Conservation (phyloP, 2,797 vertebrate species). For the Parotocinclus haroldoi region DNA sequence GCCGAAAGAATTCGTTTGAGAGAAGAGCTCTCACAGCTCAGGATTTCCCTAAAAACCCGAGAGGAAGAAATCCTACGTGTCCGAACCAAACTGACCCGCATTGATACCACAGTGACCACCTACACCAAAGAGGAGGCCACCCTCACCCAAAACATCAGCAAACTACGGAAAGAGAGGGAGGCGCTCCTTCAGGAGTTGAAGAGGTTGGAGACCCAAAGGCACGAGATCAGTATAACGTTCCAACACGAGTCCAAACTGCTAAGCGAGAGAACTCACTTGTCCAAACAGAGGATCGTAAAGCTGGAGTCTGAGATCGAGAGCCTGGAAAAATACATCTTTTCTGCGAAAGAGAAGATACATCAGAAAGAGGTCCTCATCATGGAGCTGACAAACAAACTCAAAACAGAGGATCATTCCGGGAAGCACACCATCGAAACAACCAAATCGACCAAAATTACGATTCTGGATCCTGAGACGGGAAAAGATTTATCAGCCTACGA, state of each 20-base stretch:
- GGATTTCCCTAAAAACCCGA: slow-evolving; percentile 68
- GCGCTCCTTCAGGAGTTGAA: slow-evolving; percentile 72
- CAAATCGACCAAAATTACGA: slow-evolving; percentile 88
- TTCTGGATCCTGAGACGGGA: slow-evolving; percentile 91
- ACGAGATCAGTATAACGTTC: slow-evolving; percentile 74
- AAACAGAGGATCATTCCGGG: slow-evolving; percentile 78
- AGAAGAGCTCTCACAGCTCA: slow-evolving; percentile 77
- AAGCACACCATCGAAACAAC: slow-evolving; percentile 87
- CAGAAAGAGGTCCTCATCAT: slow-evolving; percentile 76
- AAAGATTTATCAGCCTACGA: slow-evolving; percentile 91
- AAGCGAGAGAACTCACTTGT: slow-evolving; percentile 75
- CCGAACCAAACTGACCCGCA: slow-evolving; percentile 67
- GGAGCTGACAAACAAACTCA: slow-evolving; percentile 72
- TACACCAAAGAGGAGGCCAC: slow-evolving; percentile 74
- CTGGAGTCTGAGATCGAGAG: slow-evolving; percentile 71
- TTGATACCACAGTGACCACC: slow-evolving; percentile 70
- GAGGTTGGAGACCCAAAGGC: slow-evolving; percentile 74
- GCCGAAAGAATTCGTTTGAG: slow-evolving; percentile 78
- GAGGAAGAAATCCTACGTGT: slow-evolving; percentile 75
- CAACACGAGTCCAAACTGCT: slow-evolving; percentile 80
- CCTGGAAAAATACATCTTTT: slow-evolving; percentile 82
- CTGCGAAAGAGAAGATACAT: slow-evolving; percentile 83
- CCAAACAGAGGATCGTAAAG: slow-evolving; percentile 78
- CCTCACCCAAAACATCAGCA: slow-evolving; percentile 64
- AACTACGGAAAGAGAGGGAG: slow-evolving; percentile 73